Base-by-base conservation (phyloP, 2,888 invertebrate species). In the Lasioglossum marginatum region DNA sequence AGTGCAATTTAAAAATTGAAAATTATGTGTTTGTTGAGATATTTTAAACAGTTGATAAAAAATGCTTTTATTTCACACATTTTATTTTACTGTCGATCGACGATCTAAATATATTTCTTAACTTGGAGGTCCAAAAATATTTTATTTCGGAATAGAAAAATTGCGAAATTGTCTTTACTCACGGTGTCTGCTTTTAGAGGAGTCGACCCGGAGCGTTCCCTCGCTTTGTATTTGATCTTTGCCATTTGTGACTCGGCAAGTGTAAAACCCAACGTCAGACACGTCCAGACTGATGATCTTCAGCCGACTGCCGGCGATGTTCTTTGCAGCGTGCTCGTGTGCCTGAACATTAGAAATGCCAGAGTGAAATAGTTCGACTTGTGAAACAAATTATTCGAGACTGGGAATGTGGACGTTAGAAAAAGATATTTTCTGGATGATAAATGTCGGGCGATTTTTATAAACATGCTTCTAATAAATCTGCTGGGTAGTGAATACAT, bases 201-300 rank as follows among this genome's bases (percentile, higher is more conserved):
- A 91, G 79, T 91, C 90, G 45, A 94, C 91, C 71, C 92, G 90
- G 16, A 94, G 87, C 14, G 87, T 91, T 31, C 92, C 94, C 77
- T 94, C 94, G 87, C 94, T 93, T 76, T 93, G 93, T 45, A 94
- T 93, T 81, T 89, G 91, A 89, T 94, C 94, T 57, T 92, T 92
- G 75, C 93, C 94, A 77, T 93, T 94, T 79, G 87, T 90, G 45
- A 93, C 93, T 43, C 93, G 92, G 87, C 94, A 94, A 31, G 93
- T 90, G 75, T 94, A 94, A 82, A 93, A 92, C 34, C 94, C 94
- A 60, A 91, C 89, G 87, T 94, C 94, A 43, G 90, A 91, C 19
- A 92, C 90, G 81, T 92, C 91, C 34, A 94, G 87, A 77, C 92
- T 92, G 78, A 84, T 92, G 81, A 94, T 94, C 88, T 93, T 94